Evolutionary conservation across 2,888 invertebrate species (phyloP), one percentile per base, ranked within the genome.

Genomic region (Patella caerulea): DNA sequence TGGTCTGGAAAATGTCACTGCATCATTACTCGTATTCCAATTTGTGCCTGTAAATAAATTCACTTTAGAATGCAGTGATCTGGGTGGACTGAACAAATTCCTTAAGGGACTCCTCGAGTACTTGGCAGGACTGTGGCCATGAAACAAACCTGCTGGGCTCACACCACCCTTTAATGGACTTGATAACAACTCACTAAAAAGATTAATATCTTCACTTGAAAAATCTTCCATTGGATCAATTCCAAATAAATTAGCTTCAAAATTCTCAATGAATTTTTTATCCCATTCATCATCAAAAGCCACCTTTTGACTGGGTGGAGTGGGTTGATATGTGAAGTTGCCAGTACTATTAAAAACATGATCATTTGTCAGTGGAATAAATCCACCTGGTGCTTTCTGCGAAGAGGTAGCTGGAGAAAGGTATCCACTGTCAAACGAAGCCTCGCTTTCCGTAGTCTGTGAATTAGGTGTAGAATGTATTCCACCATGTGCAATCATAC

Each of bases 221-320:
- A 81, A 19, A 79, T 34, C 56, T 76, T 75, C 56, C 56, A 74
- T 45, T n/a, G 78, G 78, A 73, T 83, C 82, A 73, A 86, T 82
- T 72, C 84, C 85, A 79, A 87, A 86, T 19, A 87, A 76, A 70
- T 86, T 86, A 71, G 86, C 87, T 74, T 87, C 85, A 82, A 86
- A 87, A 74, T 82, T 83, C 2, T 85, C 82, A 74, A 87, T 82
- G 72, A 87, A 85, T 65, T 84, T 84, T 74, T 84, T 86, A 59
- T 87, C 87, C 86, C 86, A 86, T 19, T 85, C 86, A 69, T 86
- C 85, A 73, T 83, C 82, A 2, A 83, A 75, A 24, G 82, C 83
- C 53, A 78, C 75, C 52, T 81, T 78, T 45, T 78, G 75, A 17
- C 14, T 29, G 14, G 74, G 74, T 69, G 71, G 70, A 65, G 74